phyloP scores from a whole-genome alignment of 2,797 vertebrate species.

The Rhyacichthys aspro region DNA sequence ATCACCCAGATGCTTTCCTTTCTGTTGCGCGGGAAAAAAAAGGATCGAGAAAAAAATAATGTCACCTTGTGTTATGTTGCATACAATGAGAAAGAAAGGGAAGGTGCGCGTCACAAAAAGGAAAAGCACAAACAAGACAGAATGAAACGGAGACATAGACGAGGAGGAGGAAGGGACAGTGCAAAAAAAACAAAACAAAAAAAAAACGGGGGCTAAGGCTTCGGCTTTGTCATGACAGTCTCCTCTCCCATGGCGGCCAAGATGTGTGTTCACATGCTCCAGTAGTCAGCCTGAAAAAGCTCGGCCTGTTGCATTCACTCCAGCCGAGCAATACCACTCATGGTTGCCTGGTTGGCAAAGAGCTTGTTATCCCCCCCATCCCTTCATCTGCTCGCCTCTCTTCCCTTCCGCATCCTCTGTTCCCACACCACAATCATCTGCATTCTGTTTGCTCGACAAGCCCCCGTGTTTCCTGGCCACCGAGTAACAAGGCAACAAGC shows the following conservation, averaged over 20 bases:
- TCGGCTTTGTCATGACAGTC: constrained; percentile 69
- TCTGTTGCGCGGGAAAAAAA: constrained; percentile 33
- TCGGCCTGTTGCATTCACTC: constrained; percentile 74
- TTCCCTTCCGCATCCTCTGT: constrained; percentile 42
- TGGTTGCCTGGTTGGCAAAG: constrained; percentile 73
- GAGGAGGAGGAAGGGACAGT: constrained; percentile 43
- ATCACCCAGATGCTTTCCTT: constrained; percentile 47
- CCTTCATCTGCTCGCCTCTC: constrained; percentile 49
- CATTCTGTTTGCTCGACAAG: constrained; percentile 67
- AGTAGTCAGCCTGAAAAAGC: constrained; percentile 73
- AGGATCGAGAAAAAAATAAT: constrained; percentile 44
- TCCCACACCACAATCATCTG: constrained; percentile 59
- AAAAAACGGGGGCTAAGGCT: constrained; percentile 39
- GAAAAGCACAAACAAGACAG: constrained; percentile 46
- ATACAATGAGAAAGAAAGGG: constrained; percentile 33
- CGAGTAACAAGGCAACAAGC: constrained; percentile 58
- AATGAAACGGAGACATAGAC: constrained; percentile 47
- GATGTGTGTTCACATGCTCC: constrained; percentile 73
- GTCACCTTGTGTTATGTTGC: constrained; percentile 62
- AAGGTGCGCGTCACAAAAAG: constrained; percentile 5
- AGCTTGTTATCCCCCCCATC: constrained; percentile 65
- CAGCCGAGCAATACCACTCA: constrained; percentile 61
- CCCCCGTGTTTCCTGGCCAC: constrained; percentile 55
- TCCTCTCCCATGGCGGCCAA: constrained; percentile 58
- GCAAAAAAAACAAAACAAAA: constrained; percentile 6